These are phyloP conservation scores for Zootermopsis nevadensis DNA, from an alignment of 2,888 invertebrate species.

Conservation along the genomic window DNA sequence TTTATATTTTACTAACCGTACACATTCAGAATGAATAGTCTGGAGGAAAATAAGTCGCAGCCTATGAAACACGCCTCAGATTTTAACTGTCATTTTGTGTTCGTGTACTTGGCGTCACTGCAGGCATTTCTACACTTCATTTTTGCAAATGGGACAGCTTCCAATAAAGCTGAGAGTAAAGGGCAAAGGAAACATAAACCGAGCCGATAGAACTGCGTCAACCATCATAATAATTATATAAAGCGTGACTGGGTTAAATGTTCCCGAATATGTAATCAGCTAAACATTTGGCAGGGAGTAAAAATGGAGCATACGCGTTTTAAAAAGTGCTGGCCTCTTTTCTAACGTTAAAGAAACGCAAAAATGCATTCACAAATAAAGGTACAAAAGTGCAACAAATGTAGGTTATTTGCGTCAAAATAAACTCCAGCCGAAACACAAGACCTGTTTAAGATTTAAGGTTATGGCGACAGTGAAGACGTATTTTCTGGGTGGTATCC, in stretches of 20 bases:
- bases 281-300: background rate
- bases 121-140: background rate
- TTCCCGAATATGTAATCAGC: background rate
- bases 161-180: background rate
- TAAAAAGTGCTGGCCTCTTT: background rate
- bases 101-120: background rate
- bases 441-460: too few relatives aligned
- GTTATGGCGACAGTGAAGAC: too few relatives aligned
- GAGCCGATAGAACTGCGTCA: background rate
- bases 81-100: background rate
- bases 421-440: too few relatives aligned
- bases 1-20: too few relatives aligned
- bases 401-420: too few relatives aligned
- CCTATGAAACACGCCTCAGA: background rate
- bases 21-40: too few relatives aligned
- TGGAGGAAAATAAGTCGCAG: too few relatives aligned
- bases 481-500: too few relatives aligned
- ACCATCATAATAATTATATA: background rate
- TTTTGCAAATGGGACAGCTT: background rate
- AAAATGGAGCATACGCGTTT: background rate
- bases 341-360: background rate
- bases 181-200: background rate
- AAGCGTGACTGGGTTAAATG: background rate
- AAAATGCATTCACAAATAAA: background rate
- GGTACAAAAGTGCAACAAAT: too few relatives aligned